These are phyloP conservation scores for Cheilinus undulatus DNA, from an alignment of 2,113 vertebrate species.

Conservation along the genomic window DNA sequence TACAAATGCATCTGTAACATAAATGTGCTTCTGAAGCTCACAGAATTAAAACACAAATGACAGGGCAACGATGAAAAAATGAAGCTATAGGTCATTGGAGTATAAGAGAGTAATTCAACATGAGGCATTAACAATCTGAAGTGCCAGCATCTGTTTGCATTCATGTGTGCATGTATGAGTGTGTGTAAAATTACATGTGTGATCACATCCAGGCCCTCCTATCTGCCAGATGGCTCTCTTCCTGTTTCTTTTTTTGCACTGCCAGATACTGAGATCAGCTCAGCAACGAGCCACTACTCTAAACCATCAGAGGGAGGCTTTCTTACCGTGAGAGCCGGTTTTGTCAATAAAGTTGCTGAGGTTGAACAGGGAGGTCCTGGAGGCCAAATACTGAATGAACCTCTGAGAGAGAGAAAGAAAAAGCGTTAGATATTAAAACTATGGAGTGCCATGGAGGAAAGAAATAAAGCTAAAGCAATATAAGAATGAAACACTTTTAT, in stretches of 20 bases:
- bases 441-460: background rate
- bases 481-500: background rate
- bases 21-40: too few relatives aligned
- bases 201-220: constrained; percentile 1
- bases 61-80: too few relatives aligned
- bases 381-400: constrained; percentile 99
- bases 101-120: background rate
- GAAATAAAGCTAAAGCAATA: background rate
- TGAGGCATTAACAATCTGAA: background rate
- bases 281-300: background rate
- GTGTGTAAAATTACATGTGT: constrained; percentile 1
- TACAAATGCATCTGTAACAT: too few relatives aligned
- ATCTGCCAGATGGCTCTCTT: constrained; percentile 26
- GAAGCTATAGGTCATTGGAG: too few relatives aligned
- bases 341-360: constrained; percentile 99
- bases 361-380: constrained; percentile 98
- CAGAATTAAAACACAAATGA: too few relatives aligned
- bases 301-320: background rate
- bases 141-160: constrained; percentile 9
- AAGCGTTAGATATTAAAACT: background rate
- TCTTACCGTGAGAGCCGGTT: constrained; percentile 97
- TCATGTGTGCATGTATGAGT: background rate
- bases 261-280: constrained; percentile 3
- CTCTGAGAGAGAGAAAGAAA: constrained; percentile 84
- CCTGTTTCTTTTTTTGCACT: constrained; percentile 5